These are phyloP conservation scores for Cyprinus carpio DNA, from an alignment of 2,113 vertebrate species.

Conservation along the genomic window DNA sequence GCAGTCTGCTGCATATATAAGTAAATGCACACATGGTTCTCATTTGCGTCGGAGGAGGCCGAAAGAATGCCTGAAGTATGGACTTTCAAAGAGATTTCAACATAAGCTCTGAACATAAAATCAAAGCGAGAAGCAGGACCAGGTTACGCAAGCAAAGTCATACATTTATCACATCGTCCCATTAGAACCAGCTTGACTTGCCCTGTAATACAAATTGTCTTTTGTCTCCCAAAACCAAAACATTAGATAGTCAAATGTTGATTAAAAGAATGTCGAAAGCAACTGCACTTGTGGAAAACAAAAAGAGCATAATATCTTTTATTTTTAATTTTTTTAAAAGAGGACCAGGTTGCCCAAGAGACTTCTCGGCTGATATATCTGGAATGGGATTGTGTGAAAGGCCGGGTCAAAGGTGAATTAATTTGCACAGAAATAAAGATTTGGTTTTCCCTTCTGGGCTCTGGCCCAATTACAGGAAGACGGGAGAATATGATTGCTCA, in stretches of 20 bases:
- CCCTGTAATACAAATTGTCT: not conserved
- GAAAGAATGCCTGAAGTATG: constrained; percentile 36
- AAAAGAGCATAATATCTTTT: not conserved
- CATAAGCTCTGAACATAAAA: constrained; percentile 36
- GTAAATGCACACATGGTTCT: constrained; percentile 37
- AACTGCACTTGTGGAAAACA: not conserved
- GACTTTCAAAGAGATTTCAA: constrained; percentile 40
- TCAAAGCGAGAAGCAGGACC: constrained; percentile 29
- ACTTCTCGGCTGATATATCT: not conserved
- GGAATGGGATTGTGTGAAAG: not conserved
- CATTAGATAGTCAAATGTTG: not conserved
- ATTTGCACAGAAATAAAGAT: constrained; percentile 31
- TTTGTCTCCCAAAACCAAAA: constrained; percentile 14
- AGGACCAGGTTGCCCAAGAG: not conserved
- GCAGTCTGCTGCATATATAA: constrained; percentile 33
- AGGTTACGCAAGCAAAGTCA: constrained; percentile 43
- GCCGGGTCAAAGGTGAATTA: constrained; percentile 40
- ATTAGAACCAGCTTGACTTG: constrained; percentile 26
- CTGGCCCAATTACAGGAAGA: constrained; percentile 55
- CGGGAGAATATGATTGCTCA: constrained; percentile 63
- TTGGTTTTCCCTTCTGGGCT: constrained; percentile 51
- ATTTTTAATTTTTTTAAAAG: not conserved
- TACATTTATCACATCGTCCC: constrained; percentile 36
- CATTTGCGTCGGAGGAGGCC: not conserved
- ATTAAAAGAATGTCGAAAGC: not conserved